phyloP scores from a whole-genome alignment of 2,888 invertebrate species.

The Pammene fasciana region DNA sequence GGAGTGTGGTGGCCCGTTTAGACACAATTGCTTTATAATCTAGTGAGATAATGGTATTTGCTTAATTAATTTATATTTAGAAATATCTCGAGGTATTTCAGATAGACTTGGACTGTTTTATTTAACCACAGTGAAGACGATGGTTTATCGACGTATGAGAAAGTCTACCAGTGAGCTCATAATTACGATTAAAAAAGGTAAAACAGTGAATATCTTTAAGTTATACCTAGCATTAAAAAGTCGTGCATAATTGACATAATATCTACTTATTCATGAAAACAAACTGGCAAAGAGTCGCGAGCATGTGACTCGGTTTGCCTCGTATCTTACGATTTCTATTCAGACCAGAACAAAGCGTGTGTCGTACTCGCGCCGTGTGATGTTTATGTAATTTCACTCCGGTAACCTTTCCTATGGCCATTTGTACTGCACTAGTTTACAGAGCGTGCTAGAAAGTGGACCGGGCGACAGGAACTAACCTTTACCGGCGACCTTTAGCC shows the following conservation, averaged over 20 bases:
- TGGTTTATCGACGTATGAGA: too few species aligned
- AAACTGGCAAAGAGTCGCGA: not conserved
- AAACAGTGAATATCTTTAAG: too few species aligned
- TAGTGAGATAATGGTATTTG: conserved; percentile 3
- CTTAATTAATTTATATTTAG: not conserved
- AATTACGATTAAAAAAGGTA: too few species aligned
- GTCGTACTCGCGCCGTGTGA: conserved; percentile 37
- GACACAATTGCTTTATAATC: conserved; percentile 24
- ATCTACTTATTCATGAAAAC: not conserved
- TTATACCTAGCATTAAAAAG: too few species aligned
- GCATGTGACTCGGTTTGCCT: conserved; percentile 20
- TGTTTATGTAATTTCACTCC: conserved; percentile 44
- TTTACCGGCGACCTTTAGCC: conserved; percentile 73
- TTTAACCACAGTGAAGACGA: too few species aligned
- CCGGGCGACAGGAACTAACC: conserved; percentile 74
- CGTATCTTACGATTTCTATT: conserved; percentile 38
- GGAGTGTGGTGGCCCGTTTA: conserved; percentile 32
- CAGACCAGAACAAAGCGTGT: conserved; percentile 39
- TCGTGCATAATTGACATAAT: too few species aligned
- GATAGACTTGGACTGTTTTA: too few species aligned
- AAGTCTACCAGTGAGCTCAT: too few species aligned
- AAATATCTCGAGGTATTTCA: not conserved
- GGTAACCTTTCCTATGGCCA: conserved; percentile 53
- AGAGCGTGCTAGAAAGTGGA: conserved; percentile 72
- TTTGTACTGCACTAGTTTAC: conserved; percentile 71